Conservation (phyloP, 2,797 vertebrate species). For the Myotis daubentonii region DNA sequence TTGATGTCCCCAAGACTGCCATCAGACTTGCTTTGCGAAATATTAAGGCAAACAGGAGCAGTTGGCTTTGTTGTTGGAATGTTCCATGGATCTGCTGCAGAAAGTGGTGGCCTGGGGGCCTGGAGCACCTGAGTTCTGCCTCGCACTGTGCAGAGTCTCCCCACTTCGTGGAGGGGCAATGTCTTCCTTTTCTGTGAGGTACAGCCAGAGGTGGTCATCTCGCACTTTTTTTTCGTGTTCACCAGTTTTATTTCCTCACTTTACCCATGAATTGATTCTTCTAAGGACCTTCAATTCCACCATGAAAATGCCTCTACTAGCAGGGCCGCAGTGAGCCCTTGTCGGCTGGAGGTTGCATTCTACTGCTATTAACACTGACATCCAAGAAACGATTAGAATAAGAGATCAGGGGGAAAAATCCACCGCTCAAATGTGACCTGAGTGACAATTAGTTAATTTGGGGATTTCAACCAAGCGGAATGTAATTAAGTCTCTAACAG, state of each 20-base stretch:
- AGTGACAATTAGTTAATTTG: conserved; percentile 33
- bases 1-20: neutral
- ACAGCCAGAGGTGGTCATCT: neutral
- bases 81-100: no score
- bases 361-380: neutral
- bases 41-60: neutral
- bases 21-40: neutral
- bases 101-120: neutral
- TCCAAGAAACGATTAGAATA: neutral
- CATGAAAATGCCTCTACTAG: neutral
- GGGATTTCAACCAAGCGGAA: conserved; percentile 61
- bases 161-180: neutral
- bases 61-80: neutral
- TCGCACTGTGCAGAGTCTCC: rapidly evolving
- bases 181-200: neutral
- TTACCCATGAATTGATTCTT: neutral
- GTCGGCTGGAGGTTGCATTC: neutral
- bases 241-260: neutral
- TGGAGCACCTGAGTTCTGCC: neutral
- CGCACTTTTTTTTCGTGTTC: neutral
- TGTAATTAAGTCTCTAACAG: conserved; percentile 63
- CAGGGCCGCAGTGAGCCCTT: neutral
- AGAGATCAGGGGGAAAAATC: neutral
- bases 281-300: neutral
- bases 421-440: neutral